Percentiles rank a stretch among this genome's conserved stretches.
Conservation (phyloP, 1,140 invertebrate genomes). For the Branchinecta lynchi region DNA sequence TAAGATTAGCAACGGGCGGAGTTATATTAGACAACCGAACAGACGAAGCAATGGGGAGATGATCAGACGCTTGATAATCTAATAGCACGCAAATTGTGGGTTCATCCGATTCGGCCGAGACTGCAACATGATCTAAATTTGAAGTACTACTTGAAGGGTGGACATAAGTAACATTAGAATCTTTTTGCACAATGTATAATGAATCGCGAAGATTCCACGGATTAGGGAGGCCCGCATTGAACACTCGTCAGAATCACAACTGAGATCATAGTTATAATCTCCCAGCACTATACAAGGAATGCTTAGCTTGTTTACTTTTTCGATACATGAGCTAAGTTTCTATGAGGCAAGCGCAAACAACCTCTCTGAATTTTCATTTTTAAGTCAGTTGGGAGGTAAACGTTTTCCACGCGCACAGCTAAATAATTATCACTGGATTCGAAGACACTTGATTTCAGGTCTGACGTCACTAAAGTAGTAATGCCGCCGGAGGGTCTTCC, state of each 20-base stretch:
- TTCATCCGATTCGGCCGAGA: neutral
- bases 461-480: too few species aligned
- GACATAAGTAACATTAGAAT: neutral
- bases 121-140: neutral
- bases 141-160: slow-evolving; percentile 4
- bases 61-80: neutral
- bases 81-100: neutral
- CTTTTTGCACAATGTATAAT: neutral
- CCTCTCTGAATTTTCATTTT: too few species aligned
- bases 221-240: neutral
- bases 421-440: too few species aligned
- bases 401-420: too few species aligned
- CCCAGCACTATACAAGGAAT: slow-evolving; percentile 1
- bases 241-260: neutral
- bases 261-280: neutral
- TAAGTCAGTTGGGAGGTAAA: too few species aligned
- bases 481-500: too few species aligned
- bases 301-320: neutral
- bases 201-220: slow-evolving; percentile 3
- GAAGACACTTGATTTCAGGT: too few species aligned
- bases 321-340: neutral
- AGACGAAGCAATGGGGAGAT: neutral
- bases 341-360: neutral
- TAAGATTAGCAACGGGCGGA: neutral
- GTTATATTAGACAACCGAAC: neutral